Evolutionary conservation across 2,113 vertebrate genomes (phyloP).

Genomic region (Oncorhynchus keta): DNA sequence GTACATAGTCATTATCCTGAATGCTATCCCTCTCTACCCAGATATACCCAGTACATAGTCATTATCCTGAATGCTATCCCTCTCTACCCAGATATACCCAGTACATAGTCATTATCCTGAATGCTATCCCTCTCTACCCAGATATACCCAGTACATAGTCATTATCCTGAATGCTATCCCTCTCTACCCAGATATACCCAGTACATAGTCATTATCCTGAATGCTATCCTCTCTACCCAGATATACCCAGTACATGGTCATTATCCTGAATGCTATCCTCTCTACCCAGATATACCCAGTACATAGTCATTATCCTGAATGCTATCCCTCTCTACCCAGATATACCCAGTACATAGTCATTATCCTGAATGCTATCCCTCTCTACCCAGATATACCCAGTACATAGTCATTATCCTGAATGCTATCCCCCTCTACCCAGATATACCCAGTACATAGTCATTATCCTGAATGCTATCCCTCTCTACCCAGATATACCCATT

Average conservation of each 20-base stretch:
- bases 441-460: conserved; percentile 42
- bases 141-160: conserved; percentile 18
- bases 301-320: neutral
- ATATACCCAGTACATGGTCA: conserved; percentile 17
- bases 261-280: too few relatives aligned
- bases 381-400: conserved; percentile 64
- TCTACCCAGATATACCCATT: conserved; percentile 64
- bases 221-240: conserved; percentile 18
- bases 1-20: neutral
- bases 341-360: conserved; percentile 38
- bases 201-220: neutral
- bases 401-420: neutral
- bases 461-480: too few relatives aligned
- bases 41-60: conserved; percentile 56
- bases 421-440: conserved; percentile 50
- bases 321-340: conserved; percentile 53
- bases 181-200: conserved; percentile 34
- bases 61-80: too few relatives aligned
- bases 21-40: conserved; percentile 31
- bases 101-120: neutral
- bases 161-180: too few relatives aligned
- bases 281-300: conserved; percentile 36
- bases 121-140: conserved; percentile 18
- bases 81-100: conserved; percentile 64
- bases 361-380: too few relatives aligned